phyloP scores from a whole-genome alignment of 2,113 vertebrate genomes.

The Nesogale talazaci region DNA sequence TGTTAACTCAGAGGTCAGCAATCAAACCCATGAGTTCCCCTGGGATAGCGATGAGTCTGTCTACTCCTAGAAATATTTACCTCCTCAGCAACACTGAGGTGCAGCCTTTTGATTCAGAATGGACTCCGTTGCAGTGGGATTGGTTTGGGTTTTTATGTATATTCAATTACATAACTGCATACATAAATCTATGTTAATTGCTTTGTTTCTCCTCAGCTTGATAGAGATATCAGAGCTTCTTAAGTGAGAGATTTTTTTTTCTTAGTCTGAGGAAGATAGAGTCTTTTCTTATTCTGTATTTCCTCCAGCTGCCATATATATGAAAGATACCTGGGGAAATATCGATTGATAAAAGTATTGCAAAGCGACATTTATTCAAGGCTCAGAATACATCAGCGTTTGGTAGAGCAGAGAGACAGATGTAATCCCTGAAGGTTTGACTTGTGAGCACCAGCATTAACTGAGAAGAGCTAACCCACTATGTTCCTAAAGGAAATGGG shows the following conservation, averaged over 20 bases:
- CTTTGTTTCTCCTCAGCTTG: neutral
- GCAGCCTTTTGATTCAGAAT: too few species aligned
- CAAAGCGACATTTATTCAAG: conserved; percentile 48
- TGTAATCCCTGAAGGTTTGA: conserved; percentile 33
- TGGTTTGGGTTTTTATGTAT: neutral
- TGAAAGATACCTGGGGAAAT: conserved; percentile 25
- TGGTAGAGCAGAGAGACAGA: conserved; percentile 56
- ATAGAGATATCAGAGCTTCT: conserved; percentile 60
- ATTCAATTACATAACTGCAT: neutral
- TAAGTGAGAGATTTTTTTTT: conserved; percentile 62
- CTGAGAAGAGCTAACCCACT: conserved; percentile 50
- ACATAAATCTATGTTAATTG: conserved; percentile 6
- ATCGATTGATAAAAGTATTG: conserved; percentile 23
- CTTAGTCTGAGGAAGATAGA: neutral
- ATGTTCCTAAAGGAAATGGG: neutral
- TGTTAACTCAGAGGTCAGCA: too few species aligned
- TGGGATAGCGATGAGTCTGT: too few species aligned
- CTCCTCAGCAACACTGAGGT: too few species aligned
- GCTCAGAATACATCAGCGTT: conserved; percentile 33
- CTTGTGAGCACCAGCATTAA: neutral
- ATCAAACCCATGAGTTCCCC: too few species aligned
- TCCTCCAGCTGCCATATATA: conserved; percentile 5
- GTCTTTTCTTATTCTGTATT: conserved; percentile 44
- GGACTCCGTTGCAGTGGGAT: too few species aligned
- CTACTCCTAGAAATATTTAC: too few species aligned